These are phyloP conservation scores for Crambe crambe DNA, from an alignment of 37 sponge, comb jelly and placozoan species.

Conservation along the genomic window DNA sequence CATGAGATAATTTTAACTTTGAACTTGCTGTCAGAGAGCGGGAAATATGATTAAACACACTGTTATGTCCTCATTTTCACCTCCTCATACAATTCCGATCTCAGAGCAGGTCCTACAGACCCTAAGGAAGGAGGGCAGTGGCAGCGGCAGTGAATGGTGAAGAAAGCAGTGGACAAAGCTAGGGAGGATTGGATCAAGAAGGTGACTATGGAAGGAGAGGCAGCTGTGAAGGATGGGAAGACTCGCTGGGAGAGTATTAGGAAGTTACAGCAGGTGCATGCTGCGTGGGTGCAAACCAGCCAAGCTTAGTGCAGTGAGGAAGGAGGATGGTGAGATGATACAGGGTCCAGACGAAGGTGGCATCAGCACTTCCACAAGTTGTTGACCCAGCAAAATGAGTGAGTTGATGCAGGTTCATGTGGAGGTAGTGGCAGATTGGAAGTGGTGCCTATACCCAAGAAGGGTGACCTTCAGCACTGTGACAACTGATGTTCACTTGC, in stretches of 20 bases:
- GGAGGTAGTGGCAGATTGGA: slow-evolving; percentile 22
- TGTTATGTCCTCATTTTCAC: no score
- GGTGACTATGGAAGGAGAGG: slow-evolving; percentile 11
- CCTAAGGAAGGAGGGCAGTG: no score
- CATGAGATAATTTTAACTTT: no score
- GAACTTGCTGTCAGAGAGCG: no score
- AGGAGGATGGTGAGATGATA: slow-evolving; percentile 35
- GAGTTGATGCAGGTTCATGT: not conserved
- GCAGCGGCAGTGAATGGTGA: not conserved
- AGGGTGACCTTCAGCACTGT: slow-evolving; percentile 25
- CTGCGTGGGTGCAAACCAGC: slow-evolving; percentile 4
- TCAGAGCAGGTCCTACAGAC: no score
- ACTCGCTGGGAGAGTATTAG: no score
- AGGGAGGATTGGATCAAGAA: not conserved
- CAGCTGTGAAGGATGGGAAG: slow-evolving; percentile 44
- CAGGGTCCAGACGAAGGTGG: slow-evolving; percentile 40
- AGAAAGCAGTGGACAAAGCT: not conserved
- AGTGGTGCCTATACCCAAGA: slow-evolving; percentile 16
- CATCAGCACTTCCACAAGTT: slow-evolving; percentile 39
- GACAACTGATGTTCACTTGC: slow-evolving; percentile 9
- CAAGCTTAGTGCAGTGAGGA: slow-evolving; percentile 22
- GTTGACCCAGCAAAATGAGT: slow-evolving; percentile 20
- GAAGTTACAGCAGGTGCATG: slow-evolving; percentile 18
- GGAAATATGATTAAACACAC: no score
- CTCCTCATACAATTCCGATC: no score